Evolutionary conservation across 53 echinoderm and acorn worm species (phyloP).

Genomic region (Paracentrotus lividus): DNA sequence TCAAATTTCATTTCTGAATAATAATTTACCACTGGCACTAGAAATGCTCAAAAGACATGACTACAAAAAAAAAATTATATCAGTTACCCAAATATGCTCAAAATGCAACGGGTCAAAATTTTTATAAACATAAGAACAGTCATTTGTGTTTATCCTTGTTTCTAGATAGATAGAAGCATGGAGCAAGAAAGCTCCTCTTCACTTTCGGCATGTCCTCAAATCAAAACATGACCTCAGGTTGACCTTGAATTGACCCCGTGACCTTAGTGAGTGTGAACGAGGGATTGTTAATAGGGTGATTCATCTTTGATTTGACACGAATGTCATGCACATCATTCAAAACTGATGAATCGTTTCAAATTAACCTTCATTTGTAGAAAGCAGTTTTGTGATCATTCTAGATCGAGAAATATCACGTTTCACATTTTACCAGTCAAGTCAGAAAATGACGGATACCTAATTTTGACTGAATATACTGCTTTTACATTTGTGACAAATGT

Average conservation of each 20-base stretch:
- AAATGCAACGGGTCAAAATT: no score
- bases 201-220: not conserved
- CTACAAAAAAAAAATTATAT: no score
- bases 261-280: constrained; percentile 8
- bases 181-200: not conserved
- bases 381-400: not conserved
- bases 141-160: no score
- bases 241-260: not conserved
- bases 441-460: not conserved
- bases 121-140: no score
- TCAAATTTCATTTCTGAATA: no score
- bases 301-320: constrained; percentile 13
- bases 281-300: not conserved
- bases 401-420: not conserved
- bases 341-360: not conserved
- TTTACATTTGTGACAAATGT: no score
- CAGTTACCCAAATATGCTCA: no score
- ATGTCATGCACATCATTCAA: not conserved
- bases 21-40: no score
- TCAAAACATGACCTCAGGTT: not conserved
- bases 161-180: no score
- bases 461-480: no score
- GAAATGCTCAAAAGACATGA: no score
- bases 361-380: not conserved
- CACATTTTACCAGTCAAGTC: not conserved